Percentiles rank a stretch among this genome's conserved stretches.
Conservation (phyloP, 1,140 invertebrate species). For the Drosophila saltans region DNA sequence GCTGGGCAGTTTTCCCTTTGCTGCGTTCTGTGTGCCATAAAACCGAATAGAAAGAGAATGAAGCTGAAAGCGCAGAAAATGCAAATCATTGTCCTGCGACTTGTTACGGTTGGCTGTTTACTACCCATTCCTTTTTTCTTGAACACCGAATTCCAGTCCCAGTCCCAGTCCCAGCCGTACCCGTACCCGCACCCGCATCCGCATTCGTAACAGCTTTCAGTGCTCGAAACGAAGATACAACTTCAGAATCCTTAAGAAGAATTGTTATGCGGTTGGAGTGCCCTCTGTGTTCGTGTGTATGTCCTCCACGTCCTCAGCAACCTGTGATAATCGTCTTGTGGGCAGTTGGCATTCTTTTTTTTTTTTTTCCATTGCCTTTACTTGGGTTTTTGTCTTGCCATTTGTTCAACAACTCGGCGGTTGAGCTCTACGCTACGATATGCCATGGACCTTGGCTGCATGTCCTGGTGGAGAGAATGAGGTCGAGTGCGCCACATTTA, state of each 20-base stretch:
- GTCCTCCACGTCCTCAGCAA: slow-evolving; percentile 47
- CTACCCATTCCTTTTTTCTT: not conserved
- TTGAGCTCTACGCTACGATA: slow-evolving; percentile 4
- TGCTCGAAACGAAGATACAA: slow-evolving; percentile 9
- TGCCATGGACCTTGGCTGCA: not conserved
- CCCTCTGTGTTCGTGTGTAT: not conserved
- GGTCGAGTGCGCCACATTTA: slow-evolving; percentile 56
- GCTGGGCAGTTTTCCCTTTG: slow-evolving; percentile 39
- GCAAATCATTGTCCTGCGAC: slow-evolving; percentile 65
- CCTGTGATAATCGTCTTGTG: slow-evolving; percentile 72
- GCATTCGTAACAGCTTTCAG: slow-evolving; percentile 9
- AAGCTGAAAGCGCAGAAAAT: slow-evolving; percentile 60
- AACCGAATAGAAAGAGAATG: slow-evolving; percentile 54
- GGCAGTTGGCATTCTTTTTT: slow-evolving; percentile 47
- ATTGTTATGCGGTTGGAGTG: slow-evolving; percentile 30
- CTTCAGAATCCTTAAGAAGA: slow-evolving; percentile 23
- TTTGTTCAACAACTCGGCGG: slow-evolving; percentile 41
- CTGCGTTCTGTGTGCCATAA: slow-evolving; percentile 58
- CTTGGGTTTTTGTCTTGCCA: slow-evolving; percentile 37
- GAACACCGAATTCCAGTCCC: slow-evolving; percentile 1
- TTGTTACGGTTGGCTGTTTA: slow-evolving; percentile 29
- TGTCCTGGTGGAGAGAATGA: slow-evolving; percentile 2
- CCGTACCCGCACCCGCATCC: not conserved
- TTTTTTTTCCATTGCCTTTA: slow-evolving; percentile 6
- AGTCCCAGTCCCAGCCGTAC: slow-evolving; percentile 15